A percentile compares a stretch with the other conserved stretches of the same genome.
Conservation (phyloP, 2,888 invertebrate genomes). For the Pollenia griseotomentosa region DNA sequence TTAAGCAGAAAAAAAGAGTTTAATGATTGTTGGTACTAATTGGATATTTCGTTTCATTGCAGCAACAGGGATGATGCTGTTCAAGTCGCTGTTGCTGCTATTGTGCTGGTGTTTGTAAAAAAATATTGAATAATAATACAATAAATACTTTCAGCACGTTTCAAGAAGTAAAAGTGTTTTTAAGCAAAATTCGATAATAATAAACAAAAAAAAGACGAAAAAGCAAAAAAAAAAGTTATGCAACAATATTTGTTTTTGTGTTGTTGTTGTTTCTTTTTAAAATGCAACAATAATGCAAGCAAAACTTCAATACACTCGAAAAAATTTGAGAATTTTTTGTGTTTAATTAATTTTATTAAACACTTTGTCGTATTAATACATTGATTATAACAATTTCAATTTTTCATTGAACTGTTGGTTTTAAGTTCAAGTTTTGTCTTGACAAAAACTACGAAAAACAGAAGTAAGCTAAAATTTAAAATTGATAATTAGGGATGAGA, state of each 20-base stretch:
- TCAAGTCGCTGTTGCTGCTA: not conserved
- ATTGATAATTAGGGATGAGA: no score
- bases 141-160: slow-evolving; percentile 65
- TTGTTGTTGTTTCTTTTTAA: slow-evolving; percentile 14
- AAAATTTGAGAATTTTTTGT: not conserved
- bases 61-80: slow-evolving; percentile 6
- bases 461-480: no score
- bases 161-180: slow-evolving; percentile 69
- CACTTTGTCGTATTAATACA: no score
- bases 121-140: slow-evolving; percentile 48
- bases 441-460: no score
- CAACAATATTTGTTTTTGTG: slow-evolving; percentile 31
- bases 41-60: slow-evolving; percentile 29
- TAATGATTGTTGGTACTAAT: slow-evolving; percentile 44
- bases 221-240: slow-evolving; percentile 36
- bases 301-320: slow-evolving; percentile 18
- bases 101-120: slow-evolving; percentile 24
- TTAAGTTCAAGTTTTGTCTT: no score
- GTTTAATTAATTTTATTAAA: no score
- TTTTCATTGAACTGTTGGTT: not conserved
- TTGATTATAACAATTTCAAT: not conserved
- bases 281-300: slow-evolving; percentile 43
- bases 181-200: slow-evolving; percentile 34
- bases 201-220: slow-evolving; percentile 11
- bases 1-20: not conserved